Evolutionary conservation across 2,888 invertebrate genomes (phyloP).

Genomic region (Ptilodon capucinus): DNA sequence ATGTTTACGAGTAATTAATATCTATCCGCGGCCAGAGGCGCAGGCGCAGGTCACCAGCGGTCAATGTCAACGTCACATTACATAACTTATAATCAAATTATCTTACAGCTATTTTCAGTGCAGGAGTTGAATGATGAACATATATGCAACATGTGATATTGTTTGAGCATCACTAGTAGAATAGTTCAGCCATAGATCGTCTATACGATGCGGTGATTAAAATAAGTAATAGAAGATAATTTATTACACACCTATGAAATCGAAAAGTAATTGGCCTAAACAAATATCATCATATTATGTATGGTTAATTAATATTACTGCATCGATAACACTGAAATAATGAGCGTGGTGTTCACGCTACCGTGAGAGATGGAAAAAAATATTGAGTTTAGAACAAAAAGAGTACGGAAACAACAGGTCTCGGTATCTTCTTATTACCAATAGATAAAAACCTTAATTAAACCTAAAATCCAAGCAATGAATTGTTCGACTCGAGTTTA

Average conservation of each 20-base stretch:
- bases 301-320: not conserved
- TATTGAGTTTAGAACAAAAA: not conserved
- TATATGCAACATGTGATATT: too few relatives aligned
- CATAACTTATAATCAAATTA: too few relatives aligned
- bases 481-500: too few relatives aligned
- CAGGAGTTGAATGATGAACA: too few relatives aligned
- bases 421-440: not conserved
- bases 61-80: not conserved
- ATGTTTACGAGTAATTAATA: conserved; percentile 3
- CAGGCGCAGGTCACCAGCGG: not conserved
- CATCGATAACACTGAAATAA: not conserved
- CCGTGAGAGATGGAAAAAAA: not conserved
- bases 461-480: too few relatives aligned
- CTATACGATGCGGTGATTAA: too few relatives aligned
- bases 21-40: not conserved
- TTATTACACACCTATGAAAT: too few relatives aligned
- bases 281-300: not conserved
- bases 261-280: not conserved
- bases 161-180: too few relatives aligned
- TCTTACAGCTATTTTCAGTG: too few relatives aligned
- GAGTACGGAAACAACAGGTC: not conserved
- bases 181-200: too few relatives aligned
- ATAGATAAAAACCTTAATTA: not conserved
- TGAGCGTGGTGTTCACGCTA: not conserved
- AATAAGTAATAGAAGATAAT: too few relatives aligned